These are phyloP conservation scores for Poecilia latipinna DNA, from an alignment of 2,113 vertebrate species.

Conservation along the genomic window DNA sequence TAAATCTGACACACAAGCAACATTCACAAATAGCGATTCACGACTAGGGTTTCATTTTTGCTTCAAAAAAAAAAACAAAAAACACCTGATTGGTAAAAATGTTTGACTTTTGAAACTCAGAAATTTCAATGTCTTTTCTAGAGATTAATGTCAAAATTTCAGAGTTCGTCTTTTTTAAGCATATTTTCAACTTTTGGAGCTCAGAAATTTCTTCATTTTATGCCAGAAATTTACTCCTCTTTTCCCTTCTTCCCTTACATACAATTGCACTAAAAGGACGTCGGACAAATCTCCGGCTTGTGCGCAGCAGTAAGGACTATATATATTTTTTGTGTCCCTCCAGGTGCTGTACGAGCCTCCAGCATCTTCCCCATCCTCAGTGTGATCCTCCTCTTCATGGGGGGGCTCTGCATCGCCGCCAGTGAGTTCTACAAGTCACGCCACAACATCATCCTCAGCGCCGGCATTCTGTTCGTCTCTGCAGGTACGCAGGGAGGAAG, in stretches of 20 bases:
- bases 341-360: slow-evolving; percentile 97
- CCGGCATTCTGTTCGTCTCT: slow-evolving; percentile 97
- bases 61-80: too few relatives aligned
- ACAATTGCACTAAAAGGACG: too few relatives aligned
- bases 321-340: slow-evolving; percentile 1
- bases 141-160: too few relatives aligned
- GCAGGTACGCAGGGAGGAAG: slow-evolving; percentile 82
- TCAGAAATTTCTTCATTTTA: not conserved
- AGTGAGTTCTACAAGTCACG: slow-evolving; percentile 99
- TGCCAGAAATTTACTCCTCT: not conserved
- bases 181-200: too few relatives aligned
- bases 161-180: too few relatives aligned
- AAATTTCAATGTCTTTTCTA: too few relatives aligned
- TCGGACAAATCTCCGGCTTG: not conserved
- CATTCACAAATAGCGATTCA: too few relatives aligned
- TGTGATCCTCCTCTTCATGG: slow-evolving; percentile 99
- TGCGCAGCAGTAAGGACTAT: not conserved
- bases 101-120: too few relatives aligned
- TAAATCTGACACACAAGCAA: too few relatives aligned
- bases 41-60: too few relatives aligned
- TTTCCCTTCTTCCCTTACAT: too few relatives aligned
- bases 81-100: too few relatives aligned
- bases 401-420: slow-evolving; percentile 97
- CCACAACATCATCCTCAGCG: slow-evolving; percentile 99
- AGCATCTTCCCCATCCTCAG: slow-evolving; percentile 99